phyloP scores from a whole-genome alignment of 2,888 invertebrate genomes.

The Seira sanloemensis region DNA sequence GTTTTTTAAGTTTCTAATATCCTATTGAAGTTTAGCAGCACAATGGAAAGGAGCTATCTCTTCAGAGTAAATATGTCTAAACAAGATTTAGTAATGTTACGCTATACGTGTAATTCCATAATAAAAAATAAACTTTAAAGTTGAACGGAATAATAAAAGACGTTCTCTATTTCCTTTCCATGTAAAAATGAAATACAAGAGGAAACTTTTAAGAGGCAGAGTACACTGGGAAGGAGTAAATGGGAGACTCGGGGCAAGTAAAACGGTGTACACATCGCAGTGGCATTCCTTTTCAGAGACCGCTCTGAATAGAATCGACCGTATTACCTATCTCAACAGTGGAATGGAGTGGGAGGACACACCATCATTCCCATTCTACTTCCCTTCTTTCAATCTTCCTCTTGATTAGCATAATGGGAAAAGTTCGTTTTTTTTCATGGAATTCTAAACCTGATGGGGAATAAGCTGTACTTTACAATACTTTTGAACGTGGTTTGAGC shows the following conservation, averaged over 20 bases:
- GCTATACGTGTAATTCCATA: neutral
- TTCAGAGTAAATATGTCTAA: neutral
- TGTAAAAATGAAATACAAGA: neutral
- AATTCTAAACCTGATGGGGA: neutral
- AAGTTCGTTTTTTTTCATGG: slow-evolving; percentile 65
- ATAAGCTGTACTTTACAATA: neutral
- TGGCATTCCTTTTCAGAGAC: no score
- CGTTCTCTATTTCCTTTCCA: neutral
- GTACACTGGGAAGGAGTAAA: neutral
- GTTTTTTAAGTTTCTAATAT: no score
- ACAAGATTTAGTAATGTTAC: no score
- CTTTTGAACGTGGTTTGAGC: neutral
- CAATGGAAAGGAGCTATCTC: no score
- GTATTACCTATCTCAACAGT: neutral
- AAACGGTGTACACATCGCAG: neutral
- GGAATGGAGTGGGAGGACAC: slow-evolving; percentile 5
- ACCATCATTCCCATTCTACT: slow-evolving; percentile 9
- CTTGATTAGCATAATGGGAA: slow-evolving; percentile 74
- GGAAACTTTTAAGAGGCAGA: neutral
- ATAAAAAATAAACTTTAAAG: slow-evolving; percentile 1
- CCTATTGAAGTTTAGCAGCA: no score
- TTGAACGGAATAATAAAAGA: neutral
- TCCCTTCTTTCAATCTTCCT: slow-evolving; percentile 23
- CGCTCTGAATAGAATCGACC: neutral
- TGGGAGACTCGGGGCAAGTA: neutral